phyloP scores from a whole-genome alignment of 2,113 vertebrate species.

The Hippoglossus stenolepis region DNA sequence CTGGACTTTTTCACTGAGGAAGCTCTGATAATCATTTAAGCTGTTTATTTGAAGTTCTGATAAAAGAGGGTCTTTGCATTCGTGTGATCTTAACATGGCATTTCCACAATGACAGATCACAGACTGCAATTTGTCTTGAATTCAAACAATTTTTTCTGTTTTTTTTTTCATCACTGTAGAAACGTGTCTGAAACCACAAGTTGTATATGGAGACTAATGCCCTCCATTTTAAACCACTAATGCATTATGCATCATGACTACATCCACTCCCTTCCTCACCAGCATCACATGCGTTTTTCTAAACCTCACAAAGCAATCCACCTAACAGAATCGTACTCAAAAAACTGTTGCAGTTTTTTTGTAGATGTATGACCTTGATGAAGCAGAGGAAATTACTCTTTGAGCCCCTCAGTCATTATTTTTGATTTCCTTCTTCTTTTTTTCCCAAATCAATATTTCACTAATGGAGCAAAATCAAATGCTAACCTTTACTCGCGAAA shows the following conservation, averaged over 20 bases:
- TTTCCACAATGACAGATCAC: too few species aligned
- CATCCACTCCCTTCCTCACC: not conserved
- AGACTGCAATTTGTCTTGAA: too few species aligned
- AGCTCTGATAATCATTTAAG: too few species aligned
- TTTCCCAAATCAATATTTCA: conserved; percentile 71
- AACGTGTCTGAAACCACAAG: not conserved
- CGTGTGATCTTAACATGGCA: too few species aligned
- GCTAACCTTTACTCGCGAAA: conserved; percentile 48
- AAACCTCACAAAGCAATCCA: not conserved
- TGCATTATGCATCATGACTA: not conserved
- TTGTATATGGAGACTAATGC: not conserved
- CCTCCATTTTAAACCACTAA: not conserved
- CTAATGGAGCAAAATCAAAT: conserved; percentile 79
- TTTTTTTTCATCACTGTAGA: too few species aligned
- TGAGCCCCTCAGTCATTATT: conserved; percentile 18
- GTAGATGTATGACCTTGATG: conserved; percentile 21
- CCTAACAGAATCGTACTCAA: conserved; percentile 5
- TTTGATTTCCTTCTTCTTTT: conserved; percentile 39
- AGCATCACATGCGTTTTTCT: conserved; percentile 3
- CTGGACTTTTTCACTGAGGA: too few species aligned
- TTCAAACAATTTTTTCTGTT: too few species aligned
- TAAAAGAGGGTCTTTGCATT: too few species aligned
- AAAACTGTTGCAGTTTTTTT: not conserved
- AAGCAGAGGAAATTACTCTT: conserved; percentile 29
- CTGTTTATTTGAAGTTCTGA: too few species aligned